phyloP scores from a whole-genome alignment of 2,888 invertebrate genomes.

The Drosophila aldrichi region DNA sequence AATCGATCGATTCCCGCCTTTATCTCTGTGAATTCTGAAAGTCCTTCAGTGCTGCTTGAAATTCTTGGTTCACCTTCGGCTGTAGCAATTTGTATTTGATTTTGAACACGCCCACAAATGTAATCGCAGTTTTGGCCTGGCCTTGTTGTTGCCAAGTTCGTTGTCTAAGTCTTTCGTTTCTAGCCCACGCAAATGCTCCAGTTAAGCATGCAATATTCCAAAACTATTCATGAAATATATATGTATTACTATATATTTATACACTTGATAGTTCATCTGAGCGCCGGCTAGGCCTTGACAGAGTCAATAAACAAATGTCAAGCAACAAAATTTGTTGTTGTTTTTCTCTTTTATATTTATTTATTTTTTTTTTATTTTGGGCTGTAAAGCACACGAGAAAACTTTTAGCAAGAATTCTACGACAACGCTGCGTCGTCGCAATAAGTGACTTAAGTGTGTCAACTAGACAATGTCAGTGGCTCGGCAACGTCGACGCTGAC shows the following conservation, averaged over 20 bases:
- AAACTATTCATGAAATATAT: neutral
- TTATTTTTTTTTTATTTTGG: constrained; percentile 22
- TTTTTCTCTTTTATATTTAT: neutral
- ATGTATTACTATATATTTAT: neutral
- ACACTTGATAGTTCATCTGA: constrained; percentile 26
- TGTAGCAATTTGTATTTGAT: neutral
- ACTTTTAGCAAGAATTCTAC: constrained; percentile 67
- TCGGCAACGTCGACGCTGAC: constrained; percentile 33
- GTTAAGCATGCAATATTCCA: constrained; percentile 21
- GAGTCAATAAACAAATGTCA: constrained; percentile 57
- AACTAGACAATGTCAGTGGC: constrained; percentile 78
- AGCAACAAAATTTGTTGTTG: neutral
- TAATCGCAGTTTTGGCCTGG: constrained; percentile 19
- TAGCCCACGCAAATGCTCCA: constrained; percentile 51
- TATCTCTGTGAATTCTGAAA: neutral
- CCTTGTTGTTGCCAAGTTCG: constrained; percentile 67
- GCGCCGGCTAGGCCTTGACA: constrained; percentile 51
- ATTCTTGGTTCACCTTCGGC: constrained; percentile 30
- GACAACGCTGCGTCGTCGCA: constrained; percentile 41
- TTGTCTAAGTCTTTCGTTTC: constrained; percentile 70
- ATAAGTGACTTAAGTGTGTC: constrained; percentile 80
- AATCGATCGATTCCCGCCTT: neutral
- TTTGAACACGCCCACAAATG: constrained; percentile 28
- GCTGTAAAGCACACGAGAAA: constrained; percentile 62
- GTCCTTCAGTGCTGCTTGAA: neutral